Evolutionary conservation across 2,113 vertebrate genomes (phyloP), one percentile per base, ranked within the genome.

Genomic region (Tragelaphus scriptus): DNA sequence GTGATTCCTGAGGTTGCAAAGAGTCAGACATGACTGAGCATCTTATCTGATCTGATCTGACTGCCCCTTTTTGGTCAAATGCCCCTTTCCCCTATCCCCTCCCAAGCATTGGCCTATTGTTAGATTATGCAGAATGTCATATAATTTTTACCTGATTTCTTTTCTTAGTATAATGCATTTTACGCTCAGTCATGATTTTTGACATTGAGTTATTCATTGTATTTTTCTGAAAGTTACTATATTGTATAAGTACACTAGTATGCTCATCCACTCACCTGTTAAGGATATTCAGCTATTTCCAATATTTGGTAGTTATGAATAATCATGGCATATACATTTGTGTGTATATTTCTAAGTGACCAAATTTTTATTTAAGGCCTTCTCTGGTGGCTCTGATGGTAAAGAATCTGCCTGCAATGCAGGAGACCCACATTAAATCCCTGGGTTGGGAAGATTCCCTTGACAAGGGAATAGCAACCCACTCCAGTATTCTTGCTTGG

Each of bases 51-150:
- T 44, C 44, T 44, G 44, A 44, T 44, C 44, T 44, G 44, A 44
- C 44, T 44, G 44, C 44, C 44, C 44, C 44, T 44, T 44, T 61
- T 14, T 63, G 55, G 7, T 55, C n/a, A 75, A 28, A 56, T 56
- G 6, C 26, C 6, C 26, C 8, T 9, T 6, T 0, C 2, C 30
- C 40, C 40, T 11, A 56, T 2, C 3, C 10, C 16, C 15, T 56
- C 28, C 19, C 12, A 59, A 84, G n/a, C 14, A 91, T 2, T 10
- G 3, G 36, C 44, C 44, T 47, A 32, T 28, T 59, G 17, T 68
- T 16, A 68, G 26, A 44, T 26, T 80, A 68, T 77, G 2, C 30
- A 56, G 2, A 44, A 63, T 68, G 75, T 55, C 51, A 28, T 36
- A 19, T 28, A 58, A 81, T 63, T 55, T 85, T 49, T 25, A 14